Base-by-base conservation (phyloP, 2,797 vertebrate species). In the Agapornis canus region DNA sequence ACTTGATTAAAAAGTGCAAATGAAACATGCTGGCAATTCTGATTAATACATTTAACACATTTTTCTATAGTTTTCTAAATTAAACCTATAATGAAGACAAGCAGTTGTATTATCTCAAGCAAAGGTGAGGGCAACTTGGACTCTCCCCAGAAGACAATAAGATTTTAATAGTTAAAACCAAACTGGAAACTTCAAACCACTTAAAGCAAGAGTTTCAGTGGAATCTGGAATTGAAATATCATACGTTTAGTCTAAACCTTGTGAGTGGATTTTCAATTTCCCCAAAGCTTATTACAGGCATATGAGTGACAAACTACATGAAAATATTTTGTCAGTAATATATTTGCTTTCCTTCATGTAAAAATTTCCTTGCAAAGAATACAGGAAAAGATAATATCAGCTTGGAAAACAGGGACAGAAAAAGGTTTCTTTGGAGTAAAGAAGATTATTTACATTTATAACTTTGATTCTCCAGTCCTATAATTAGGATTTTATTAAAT, bases 1-100 rank as follows among this genome's bases (percentile, higher is more conserved):
- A 86, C 59, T 95, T 94, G 92, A 95, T 89, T 95, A 78, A 84
- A 91, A 72, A 59, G 64, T 80, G 91, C 56, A 93, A 96, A 89
- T 82, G 83, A 89, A 94, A 39, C 57, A 94, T 72, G 64, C 82
- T 89, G 80, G 77, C 52, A 66, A 72, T 83, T 93, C 59, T 86
- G 86, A 85, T 89, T 94, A 92, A 96, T 72, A 78, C 19, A 86
- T 84, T 88, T 94, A 69, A 65, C 92, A 84, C 57, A 78, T 57
- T 47, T 95, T 90, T 37, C 59, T 66, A 27, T 12, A 49, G 45
- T 43, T 94, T 94, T 93, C 86, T 72, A 91, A 92, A 94, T 82
- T 72, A 93, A 88, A 85, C 51, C 27, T 87, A 31, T 81, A 82
- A 94, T 76, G 76, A 96, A 90, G 73, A 87, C n/a, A 73, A 89